These are phyloP conservation scores for Dicyrtomina minuta DNA, from an alignment of 2,888 invertebrate species.

Conservation along the genomic window DNA sequence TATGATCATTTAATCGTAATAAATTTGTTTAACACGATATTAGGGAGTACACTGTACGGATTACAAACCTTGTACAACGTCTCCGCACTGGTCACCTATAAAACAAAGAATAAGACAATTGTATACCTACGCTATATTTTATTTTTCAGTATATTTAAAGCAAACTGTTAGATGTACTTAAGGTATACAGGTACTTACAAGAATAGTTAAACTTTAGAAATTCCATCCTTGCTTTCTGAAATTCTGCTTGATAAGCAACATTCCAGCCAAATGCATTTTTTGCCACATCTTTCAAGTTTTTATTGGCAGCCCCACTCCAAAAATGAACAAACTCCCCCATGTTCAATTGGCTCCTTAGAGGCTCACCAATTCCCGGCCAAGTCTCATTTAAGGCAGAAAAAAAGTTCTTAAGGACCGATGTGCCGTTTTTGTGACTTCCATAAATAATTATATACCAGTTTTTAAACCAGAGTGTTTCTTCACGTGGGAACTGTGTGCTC, in stretches of 20 bases:
- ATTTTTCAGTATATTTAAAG: too few relatives aligned
- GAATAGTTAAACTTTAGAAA: background rate
- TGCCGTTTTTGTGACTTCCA: conserved; percentile 10
- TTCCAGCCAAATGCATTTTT: conserved; percentile 20
- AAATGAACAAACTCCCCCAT: conserved; percentile 26
- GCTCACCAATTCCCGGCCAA: too few relatives aligned
- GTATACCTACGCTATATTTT: background rate
- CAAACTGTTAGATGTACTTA: too few relatives aligned
- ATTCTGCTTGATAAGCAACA: background rate
- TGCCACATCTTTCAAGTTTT: conserved; percentile 1
- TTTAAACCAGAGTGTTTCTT: conserved; percentile 38
- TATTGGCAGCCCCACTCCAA: conserved; percentile 21
- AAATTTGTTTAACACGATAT: too few relatives aligned
- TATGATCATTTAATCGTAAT: too few relatives aligned
- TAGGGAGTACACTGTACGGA: too few relatives aligned
- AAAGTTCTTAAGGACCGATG: conserved; percentile 28
- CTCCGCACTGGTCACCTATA: background rate
- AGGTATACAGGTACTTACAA: too few relatives aligned
- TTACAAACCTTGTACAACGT: background rate
- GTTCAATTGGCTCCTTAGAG: background rate
- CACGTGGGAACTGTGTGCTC: conserved; percentile 26
- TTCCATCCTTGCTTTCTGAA: background rate
- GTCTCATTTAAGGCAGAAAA: conserved; percentile 36
- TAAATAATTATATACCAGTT: conserved; percentile 40
- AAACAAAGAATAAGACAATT: background rate